Base-by-base conservation (phyloP, 2,888 invertebrate species). In the Liodrosophila aerea region DNA sequence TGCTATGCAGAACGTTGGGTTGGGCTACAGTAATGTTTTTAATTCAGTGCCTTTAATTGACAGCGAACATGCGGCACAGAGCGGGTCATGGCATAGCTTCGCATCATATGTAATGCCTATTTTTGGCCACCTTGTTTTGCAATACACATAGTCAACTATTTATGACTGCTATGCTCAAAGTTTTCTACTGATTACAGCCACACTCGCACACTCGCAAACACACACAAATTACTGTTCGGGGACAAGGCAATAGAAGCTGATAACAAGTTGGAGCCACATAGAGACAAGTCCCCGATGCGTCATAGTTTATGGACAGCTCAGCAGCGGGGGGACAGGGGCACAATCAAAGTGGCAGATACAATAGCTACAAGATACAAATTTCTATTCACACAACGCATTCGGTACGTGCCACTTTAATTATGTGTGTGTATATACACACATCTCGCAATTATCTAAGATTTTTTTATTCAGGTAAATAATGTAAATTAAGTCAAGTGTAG, bases 401-500 rank as follows among this genome's bases (percentile, higher is more conserved):
- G 40, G 11, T 45, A 29, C 41, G 16, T 51, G 44, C 44, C 3
- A 37, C 56, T 34, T 72, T 50, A 43, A 47, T 66, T 53, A 50
- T 56, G 51, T 29, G 41, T 58, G 64, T 39, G 13, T 22, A 12
- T 13, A 7, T 31, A n/a, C 12, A 16, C 16, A 7, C 12, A 22
- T 41, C 15, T 27, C 16, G 46, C 34, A 52, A 22, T 22, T 22
- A 22, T 22, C 22, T n/a, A n/a, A n/a, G n/a, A n/a, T n/a, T n/a
- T n/a, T n/a, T n/a, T 22, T 22, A 5, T 22, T 2, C 22, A 22
- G 22, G 22, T 22, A 22, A 22, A 22, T 39, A 18, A 18, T 7
- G 76, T 82, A 74, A 85, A 72, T 68, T 82, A 62, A 81, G 81
- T 74, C 83, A 76, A 74, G 66, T 76, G 67, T 62, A 49, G 54